A percentile compares a stretch with the other conserved stretches of the same genome.
phyloP scores from a whole-genome alignment of 2,888 invertebrate genomes.

The Leistus spinibarbis region DNA sequence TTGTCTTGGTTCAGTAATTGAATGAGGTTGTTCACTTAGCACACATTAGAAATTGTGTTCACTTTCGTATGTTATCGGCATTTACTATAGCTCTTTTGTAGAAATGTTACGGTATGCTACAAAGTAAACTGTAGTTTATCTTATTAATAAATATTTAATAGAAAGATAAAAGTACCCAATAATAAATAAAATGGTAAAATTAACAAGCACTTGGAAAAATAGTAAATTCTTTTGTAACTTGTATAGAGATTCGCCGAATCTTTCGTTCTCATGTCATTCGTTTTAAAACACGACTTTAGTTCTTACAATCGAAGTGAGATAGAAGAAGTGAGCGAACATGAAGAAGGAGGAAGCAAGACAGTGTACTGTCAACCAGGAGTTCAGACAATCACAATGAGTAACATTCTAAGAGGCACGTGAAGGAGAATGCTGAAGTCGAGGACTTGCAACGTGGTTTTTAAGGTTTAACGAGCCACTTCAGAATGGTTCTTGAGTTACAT shows the following conservation, averaged over 20 bases:
- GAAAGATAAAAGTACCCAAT: background rate
- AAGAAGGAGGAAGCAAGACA: background rate
- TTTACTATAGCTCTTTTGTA: too few relatives aligned
- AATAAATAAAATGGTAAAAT: background rate
- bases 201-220: background rate
- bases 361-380: background rate
- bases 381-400: conserved; percentile 14
- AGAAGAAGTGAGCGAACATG: background rate
- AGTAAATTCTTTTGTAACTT: background rate
- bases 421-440: background rate
- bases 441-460: conserved; percentile 2
- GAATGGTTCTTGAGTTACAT: background rate
- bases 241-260: background rate
- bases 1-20: background rate
- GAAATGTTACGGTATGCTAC: too few relatives aligned
- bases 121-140: too few relatives aligned
- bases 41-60: too few relatives aligned
- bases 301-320: background rate
- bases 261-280: background rate
- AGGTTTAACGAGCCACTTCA: conserved; percentile 27
- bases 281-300: background rate
- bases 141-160: background rate
- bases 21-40: background rate
- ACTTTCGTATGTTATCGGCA: too few relatives aligned
- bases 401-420: background rate